Base-by-base conservation (phyloP, 2,888 invertebrate species). In the Sarcophaga subvicina region DNA sequence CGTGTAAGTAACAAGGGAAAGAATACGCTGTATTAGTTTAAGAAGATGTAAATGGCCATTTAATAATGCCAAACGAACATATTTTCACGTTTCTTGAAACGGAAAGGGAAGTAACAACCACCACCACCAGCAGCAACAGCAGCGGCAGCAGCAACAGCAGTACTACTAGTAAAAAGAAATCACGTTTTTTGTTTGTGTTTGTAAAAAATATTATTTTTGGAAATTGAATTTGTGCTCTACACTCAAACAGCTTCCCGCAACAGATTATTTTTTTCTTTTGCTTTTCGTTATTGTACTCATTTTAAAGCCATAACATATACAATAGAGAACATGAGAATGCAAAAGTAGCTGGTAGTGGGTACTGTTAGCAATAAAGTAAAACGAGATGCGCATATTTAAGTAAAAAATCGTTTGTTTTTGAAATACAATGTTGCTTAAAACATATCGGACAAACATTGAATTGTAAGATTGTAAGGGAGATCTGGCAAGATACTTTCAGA, bases 301-400 rank as follows among this genome's bases (percentile, higher is more conserved):
- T 54, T 54, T 54, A 54, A 69, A 12, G 49, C n/a, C 5, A 63
- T 69, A 76, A 14, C 37, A 70, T 54, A 14, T 49, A 70, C 49
- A 66, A 22, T 60, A 77, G 37, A 67, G 37, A 69, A 4, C n/a
- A 66, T 45, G 17, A 49, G 27, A 20, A 63, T 72, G 63, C 54
- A 82, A 82, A 69, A 25, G 17, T 20, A 47, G 5, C 45, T 45
- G 17, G 11, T 45, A 67, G 45, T 45, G 25, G 22, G 11, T 45
- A 67, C n/a, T 45, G 25, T 14, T 25, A 69, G 25, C 8, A 60
- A n/a, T 54, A 69, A 75, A 84, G 60, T 70, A 80, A 80, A 66
- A 84, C 80, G 25, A 80, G 70, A 59, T 76, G 49, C 22, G 75
- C 75, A 84, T 80, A 75, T 66, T 80, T 64, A 84, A 84, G 37